A percentile compares a stretch with the other conserved stretches of the same genome.
Conservation (phyloP, 37 sponge, comb jelly and placozoan species). For the Haliclona indistincta region DNA sequence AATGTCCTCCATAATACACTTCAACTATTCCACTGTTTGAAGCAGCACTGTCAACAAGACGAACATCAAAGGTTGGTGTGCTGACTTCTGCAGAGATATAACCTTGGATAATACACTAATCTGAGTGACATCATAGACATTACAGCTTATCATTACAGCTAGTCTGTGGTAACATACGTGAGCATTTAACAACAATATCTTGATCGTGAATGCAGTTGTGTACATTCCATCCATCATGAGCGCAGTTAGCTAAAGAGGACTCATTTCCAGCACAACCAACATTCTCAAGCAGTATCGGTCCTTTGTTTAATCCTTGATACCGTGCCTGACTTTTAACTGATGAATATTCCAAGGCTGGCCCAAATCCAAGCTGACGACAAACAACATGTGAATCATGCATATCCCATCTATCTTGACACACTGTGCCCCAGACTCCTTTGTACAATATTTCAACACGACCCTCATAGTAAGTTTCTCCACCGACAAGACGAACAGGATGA, state of each 20-base stretch:
- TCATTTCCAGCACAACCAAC: slow-evolving; percentile 6
- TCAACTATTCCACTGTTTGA: neutral
- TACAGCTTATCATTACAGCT: neutral
- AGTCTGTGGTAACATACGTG: neutral
- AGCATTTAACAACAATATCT: neutral
- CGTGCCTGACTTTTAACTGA: neutral
- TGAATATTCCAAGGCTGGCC: neutral
- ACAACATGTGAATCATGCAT: slow-evolving; percentile 4
- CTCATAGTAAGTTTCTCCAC: neutral
- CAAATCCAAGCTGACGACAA: slow-evolving; percentile 6
- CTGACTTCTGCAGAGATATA: neutral
- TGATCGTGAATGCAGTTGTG: slow-evolving; percentile 1
- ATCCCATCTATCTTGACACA: slow-evolving; percentile 7
- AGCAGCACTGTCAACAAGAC: neutral
- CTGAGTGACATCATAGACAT: neutral
- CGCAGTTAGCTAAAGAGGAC: neutral
- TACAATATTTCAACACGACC: slow-evolving; percentile 31
- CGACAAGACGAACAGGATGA: neutral
- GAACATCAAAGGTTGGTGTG: neutral
- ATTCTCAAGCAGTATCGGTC: neutral
- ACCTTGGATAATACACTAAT: no score
- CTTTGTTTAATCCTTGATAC: neutral
- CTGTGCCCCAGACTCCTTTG: slow-evolving; percentile 26
- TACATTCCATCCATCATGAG: neutral
- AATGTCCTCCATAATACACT: neutral